A percentile compares a stretch with the other conserved stretches of the same genome.
Evolutionary conservation across 2,888 invertebrate genomes (phyloP).

Genomic region (Rhamnusium bicolor): DNA sequence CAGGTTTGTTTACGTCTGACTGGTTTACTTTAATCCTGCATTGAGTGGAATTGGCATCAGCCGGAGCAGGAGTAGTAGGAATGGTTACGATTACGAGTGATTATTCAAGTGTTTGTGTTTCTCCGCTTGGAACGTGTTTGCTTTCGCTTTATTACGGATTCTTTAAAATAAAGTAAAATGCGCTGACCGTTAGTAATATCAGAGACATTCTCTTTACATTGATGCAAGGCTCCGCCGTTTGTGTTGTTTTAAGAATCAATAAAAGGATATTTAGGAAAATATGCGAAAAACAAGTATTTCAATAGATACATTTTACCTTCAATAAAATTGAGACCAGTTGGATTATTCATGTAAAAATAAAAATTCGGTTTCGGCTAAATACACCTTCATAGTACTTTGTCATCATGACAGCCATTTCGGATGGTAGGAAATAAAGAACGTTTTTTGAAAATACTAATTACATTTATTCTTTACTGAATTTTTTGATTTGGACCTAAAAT

Average conservation of each 20-base stretch:
- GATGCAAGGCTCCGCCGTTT: not conserved
- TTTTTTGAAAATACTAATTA: too few relatives aligned
- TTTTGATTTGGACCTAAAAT: too few relatives aligned
- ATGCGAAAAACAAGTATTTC: not conserved
- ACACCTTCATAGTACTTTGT: too few relatives aligned
- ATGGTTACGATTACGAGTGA: constrained; percentile 34
- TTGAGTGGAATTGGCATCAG: constrained; percentile 29
- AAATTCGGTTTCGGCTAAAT: too few relatives aligned
- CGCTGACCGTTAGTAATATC: constrained; percentile 20
- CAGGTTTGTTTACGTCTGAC: constrained; percentile 44
- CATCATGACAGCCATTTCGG: too few relatives aligned
- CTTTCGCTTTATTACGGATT: constrained; percentile 48
- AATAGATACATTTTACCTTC: not conserved
- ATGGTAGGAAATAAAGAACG: too few relatives aligned
- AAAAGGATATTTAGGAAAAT: not conserved
- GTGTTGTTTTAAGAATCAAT: not conserved
- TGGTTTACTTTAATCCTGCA: constrained; percentile 46
- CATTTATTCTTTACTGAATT: too few relatives aligned
- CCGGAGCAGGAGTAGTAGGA: constrained; percentile 24
- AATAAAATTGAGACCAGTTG: too few relatives aligned
- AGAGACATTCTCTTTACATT: constrained; percentile 13
- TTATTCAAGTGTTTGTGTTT: constrained; percentile 51
- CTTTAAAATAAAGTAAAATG: constrained; percentile 29
- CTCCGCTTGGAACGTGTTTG: constrained; percentile 49
- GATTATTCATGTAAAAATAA: too few relatives aligned